These are phyloP conservation scores for Tapera naevia DNA, from an alignment of 2,797 vertebrate species.

Conservation along the genomic window DNA sequence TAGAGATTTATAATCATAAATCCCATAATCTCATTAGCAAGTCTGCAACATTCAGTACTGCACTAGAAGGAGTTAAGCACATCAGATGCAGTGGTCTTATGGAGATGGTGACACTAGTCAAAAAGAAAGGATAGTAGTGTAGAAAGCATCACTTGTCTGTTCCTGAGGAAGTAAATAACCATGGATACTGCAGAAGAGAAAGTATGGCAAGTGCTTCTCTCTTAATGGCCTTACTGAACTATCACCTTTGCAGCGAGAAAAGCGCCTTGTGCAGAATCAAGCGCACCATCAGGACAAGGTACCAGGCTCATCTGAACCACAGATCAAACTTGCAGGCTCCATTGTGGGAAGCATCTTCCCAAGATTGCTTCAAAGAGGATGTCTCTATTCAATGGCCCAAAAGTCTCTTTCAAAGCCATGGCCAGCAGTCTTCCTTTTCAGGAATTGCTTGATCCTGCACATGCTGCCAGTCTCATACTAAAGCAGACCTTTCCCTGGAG, in stretches of 20 bases:
- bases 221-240: neutral
- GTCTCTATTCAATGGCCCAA: neutral
- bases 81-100: neutral
- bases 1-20: conserved; percentile 24
- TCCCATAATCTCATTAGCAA: conserved; percentile 39
- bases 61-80: conserved; percentile 32
- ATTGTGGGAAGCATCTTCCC: neutral
- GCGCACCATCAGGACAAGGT: neutral
- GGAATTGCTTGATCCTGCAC: neutral
- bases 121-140: neutral
- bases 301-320: too few species aligned
- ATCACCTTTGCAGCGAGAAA: neutral
- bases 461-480: neutral
- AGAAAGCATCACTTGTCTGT: neutral
- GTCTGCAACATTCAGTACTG: neutral
- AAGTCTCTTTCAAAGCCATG: neutral
- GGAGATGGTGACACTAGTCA: neutral
- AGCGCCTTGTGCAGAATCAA: neutral
- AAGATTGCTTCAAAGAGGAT: neutral
- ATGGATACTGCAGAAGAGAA: neutral
- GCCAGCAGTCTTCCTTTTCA: neutral
- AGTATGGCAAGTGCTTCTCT: neutral
- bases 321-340: neutral
- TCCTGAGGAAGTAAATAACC: neutral
- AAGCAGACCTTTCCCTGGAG: neutral